phyloP scores from a whole-genome alignment of 2,888 invertebrate species.

The Axea sp. region DNA sequence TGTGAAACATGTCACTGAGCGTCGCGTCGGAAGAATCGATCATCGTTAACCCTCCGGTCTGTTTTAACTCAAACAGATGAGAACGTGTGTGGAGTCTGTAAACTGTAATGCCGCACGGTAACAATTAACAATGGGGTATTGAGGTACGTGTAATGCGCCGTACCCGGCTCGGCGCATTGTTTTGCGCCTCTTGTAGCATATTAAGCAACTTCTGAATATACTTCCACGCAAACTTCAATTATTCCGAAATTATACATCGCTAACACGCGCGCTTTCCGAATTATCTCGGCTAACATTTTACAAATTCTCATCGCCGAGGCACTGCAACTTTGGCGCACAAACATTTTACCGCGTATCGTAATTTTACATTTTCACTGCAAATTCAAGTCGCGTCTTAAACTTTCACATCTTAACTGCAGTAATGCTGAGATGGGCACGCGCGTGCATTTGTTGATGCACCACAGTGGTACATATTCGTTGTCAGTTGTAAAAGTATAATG shows the following conservation, averaged over 20 bases:
- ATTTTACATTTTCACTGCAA: no score
- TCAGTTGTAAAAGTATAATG: no score
- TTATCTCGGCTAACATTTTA: constrained; percentile 10
- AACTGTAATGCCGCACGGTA: constrained; percentile 57
- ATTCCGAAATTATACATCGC: constrained; percentile 40
- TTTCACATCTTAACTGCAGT: no score
- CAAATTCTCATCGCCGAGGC: constrained; percentile 3
- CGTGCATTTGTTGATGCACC: no score
- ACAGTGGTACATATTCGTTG: no score
- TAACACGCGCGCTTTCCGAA: constrained; percentile 3
- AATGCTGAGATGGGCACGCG: no score
- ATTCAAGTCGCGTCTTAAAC: no score
- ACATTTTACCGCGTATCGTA: no score
- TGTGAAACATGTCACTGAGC: constrained; percentile 35
- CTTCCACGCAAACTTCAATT: constrained; percentile 56
- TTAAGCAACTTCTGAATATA: constrained; percentile 56
- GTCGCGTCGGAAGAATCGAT: constrained; percentile 59
- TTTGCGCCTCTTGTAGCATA: constrained; percentile 61
- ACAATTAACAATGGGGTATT: constrained; percentile 65
- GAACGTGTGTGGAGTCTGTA: constrained; percentile 46
- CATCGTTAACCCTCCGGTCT: constrained; percentile 58
- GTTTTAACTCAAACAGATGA: constrained; percentile 56
- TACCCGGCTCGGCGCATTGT: constrained; percentile 57
- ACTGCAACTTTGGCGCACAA: not conserved
- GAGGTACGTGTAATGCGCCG: constrained; percentile 53